A percentile compares a stretch with the other conserved stretches of the same genome.
These are phyloP conservation scores for Nasonia longicornis DNA, from an alignment of 1,140 invertebrate genomes.

Conservation along the genomic window DNA sequence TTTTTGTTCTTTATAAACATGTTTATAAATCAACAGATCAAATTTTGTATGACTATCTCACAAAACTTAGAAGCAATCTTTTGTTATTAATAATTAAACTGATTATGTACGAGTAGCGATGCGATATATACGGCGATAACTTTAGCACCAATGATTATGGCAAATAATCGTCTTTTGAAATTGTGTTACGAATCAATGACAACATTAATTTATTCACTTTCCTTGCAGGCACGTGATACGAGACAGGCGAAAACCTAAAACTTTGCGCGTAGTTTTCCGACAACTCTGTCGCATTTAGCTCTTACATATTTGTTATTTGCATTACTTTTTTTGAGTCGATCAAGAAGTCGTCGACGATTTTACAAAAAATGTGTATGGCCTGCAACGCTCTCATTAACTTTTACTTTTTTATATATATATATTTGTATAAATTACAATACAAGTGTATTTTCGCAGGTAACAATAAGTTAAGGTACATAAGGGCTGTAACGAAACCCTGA, in stretches of 20 bases:
- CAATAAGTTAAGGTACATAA: slow-evolving; percentile 44
- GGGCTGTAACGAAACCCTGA: slow-evolving; percentile 42
- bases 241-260: slow-evolving; percentile 31
- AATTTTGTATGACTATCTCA: neutral
- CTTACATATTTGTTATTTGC: slow-evolving; percentile 35
- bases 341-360: slow-evolving; percentile 24
- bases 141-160: slow-evolving; percentile 7
- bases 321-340: slow-evolving; percentile 17
- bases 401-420: slow-evolving; percentile 5
- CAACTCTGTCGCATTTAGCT: slow-evolving; percentile 32
- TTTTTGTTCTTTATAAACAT: neutral
- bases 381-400: slow-evolving; percentile 37
- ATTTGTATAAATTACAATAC: slow-evolving; percentile 44
- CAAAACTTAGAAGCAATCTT: neutral
- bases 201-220: slow-evolving; percentile 22
- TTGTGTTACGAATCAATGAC: neutral
- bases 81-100: neutral
- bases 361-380: slow-evolving; percentile 34
- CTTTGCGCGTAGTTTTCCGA: slow-evolving; percentile 42
- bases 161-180: neutral
- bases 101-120: neutral
- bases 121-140: neutral
- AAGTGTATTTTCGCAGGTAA: slow-evolving; percentile 42
- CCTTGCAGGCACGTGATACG: slow-evolving; percentile 25
- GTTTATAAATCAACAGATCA: neutral